Conservation (phyloP, 2,888 invertebrate species). For the Chloromyia formosa region DNA sequence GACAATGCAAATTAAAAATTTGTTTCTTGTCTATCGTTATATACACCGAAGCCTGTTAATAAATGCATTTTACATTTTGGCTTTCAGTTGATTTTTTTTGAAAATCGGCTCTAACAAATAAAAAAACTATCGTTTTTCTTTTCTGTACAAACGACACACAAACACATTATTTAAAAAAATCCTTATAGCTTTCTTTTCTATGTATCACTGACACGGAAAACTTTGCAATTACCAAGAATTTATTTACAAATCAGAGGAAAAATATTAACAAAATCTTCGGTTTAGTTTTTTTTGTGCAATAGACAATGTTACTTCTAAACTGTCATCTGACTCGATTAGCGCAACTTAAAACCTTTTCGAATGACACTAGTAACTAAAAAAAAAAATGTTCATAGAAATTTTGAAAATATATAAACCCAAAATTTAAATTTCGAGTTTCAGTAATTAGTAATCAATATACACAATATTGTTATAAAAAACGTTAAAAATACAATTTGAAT, state of each 20-base stretch:
- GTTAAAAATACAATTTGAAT: slow-evolving; percentile 49
- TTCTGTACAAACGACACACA: slow-evolving; percentile 50
- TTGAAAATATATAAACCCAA: too few species aligned
- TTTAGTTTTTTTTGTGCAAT: background rate
- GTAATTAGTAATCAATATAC: slow-evolving; percentile 21
- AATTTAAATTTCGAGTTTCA: slow-evolving; percentile 9
- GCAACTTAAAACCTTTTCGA: background rate
- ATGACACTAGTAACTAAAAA: slow-evolving; percentile 49
- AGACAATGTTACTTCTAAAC: background rate
- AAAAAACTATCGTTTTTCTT: slow-evolving; percentile 22
- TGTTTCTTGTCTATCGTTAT: too few species aligned
- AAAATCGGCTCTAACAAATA: too few species aligned
- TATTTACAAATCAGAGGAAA: slow-evolving; percentile 32
- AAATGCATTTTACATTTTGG: too few species aligned
- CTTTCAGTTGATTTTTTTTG: too few species aligned
- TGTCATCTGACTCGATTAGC: background rate
- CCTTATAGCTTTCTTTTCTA: background rate
- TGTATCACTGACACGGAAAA: slow-evolving; percentile 3
- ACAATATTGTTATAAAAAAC: slow-evolving; percentile 22
- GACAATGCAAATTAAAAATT: too few species aligned
- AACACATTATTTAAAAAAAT: slow-evolving; percentile 47
- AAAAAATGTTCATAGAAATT: slow-evolving; percentile 52
- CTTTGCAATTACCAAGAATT: background rate
- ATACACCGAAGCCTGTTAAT: too few species aligned
- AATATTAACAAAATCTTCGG: slow-evolving; percentile 32